Conservation (phyloP, 2,888 invertebrate species). For the Morpho deidamia region DNA sequence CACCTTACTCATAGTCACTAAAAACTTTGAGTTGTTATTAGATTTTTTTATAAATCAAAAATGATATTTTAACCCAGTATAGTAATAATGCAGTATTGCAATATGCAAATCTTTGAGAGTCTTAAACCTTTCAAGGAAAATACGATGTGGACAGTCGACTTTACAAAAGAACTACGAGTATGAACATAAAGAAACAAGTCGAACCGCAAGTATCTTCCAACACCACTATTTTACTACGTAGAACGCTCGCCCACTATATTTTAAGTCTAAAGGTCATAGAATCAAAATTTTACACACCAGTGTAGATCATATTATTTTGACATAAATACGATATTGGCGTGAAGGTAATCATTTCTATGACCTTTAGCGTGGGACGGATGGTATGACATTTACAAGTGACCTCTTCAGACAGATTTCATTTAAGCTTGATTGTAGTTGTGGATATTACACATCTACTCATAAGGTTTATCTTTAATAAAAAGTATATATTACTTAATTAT, state of each 20-base stretch:
- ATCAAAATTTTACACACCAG: conserved; percentile 4
- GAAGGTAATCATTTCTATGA: background rate
- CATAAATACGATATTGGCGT: conserved; percentile 8
- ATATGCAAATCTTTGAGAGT: no score
- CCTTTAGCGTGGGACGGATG: conserved; percentile 12
- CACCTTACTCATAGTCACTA: no score
- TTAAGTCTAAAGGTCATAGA: conserved; percentile 10
- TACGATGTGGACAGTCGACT: no score
- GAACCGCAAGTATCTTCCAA: background rate
- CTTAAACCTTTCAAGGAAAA: no score
- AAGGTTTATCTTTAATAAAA: no score
- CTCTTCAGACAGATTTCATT: conserved; percentile 13
- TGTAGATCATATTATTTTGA: conserved; percentile 8
- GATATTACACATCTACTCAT: no score
- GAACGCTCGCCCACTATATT: conserved; percentile 3
- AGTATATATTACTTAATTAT: no score
- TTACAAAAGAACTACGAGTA: no score
- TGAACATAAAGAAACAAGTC: background rate
- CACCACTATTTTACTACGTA: background rate
- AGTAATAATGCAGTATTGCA: no score
- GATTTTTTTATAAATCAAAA: no score
- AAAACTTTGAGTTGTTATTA: no score
- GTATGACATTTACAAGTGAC: conserved; percentile 15
- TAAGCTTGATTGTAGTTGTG: background rate
- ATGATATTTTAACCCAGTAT: no score